phyloP scores from a whole-genome alignment of 2,888 invertebrate species.

The Petrophora chlorosata region DNA sequence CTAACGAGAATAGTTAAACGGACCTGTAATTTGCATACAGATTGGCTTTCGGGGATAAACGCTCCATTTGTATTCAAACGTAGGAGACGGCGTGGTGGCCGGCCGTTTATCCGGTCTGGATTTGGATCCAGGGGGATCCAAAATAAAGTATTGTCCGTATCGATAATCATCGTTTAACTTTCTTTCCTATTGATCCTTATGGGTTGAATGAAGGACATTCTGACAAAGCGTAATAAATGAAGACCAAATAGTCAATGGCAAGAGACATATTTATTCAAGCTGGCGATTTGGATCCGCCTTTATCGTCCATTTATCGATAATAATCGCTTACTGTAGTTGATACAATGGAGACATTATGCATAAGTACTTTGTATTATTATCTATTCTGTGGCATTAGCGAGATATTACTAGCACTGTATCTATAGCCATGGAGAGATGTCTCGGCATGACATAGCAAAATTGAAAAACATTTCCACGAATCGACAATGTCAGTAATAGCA shows the following conservation, averaged over 20 bases:
- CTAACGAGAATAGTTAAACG: slow-evolving; percentile 83
- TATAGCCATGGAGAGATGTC: too few relatives aligned
- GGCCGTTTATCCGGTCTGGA: slow-evolving; percentile 77
- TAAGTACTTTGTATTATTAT: too few relatives aligned
- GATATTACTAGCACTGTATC: too few relatives aligned
- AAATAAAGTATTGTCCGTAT: slow-evolving; percentile 63
- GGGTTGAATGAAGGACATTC: slow-evolving; percentile 1
- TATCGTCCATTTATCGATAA: too few relatives aligned
- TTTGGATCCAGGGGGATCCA: slow-evolving; percentile 72
- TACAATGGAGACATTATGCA: too few relatives aligned
- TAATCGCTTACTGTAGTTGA: too few relatives aligned
- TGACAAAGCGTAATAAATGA: not conserved
- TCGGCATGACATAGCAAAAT: too few relatives aligned
- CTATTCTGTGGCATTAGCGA: too few relatives aligned
- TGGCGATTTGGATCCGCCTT: too few relatives aligned
- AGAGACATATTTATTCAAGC: too few relatives aligned
- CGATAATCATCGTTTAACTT: slow-evolving; percentile 49
- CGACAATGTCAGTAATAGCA: too few relatives aligned
- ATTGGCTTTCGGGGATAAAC: slow-evolving; percentile 83
- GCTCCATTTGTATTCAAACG: slow-evolving; percentile 83
- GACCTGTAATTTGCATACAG: slow-evolving; percentile 82
- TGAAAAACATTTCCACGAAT: too few relatives aligned
- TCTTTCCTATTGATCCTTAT: slow-evolving; percentile 15
- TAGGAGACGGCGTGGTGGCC: slow-evolving; percentile 72
- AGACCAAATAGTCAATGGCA: not conserved